phyloP scores from a whole-genome alignment of 2,113 vertebrate genomes.

The Meleagris gallopavo region DNA sequence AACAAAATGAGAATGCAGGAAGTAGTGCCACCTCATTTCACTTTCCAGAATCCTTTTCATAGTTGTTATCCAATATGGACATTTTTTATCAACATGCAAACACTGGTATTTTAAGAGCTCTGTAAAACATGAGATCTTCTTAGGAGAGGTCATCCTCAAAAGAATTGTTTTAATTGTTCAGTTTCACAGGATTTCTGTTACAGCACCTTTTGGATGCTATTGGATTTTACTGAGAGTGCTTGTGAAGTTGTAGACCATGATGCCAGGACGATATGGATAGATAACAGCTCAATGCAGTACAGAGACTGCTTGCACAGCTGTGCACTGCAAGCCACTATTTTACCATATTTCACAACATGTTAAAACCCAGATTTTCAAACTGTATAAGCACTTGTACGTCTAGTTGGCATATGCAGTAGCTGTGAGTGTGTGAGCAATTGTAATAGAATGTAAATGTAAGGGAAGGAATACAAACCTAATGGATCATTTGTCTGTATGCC shows the following conservation, averaged over 20 bases:
- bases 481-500: background rate
- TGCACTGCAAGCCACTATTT: background rate
- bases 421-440: background rate
- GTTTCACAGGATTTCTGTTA: background rate
- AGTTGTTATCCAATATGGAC: background rate
- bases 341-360: background rate
- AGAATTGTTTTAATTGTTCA: constrained; percentile 3
- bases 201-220: background rate
- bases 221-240: background rate
- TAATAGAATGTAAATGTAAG: background rate
- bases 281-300: background rate
- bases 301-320: background rate
- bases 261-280: background rate
- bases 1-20: background rate
- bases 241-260: background rate
- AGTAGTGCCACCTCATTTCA: background rate
- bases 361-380: background rate
- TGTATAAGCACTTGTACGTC: background rate
- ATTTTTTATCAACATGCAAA: background rate
- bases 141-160: background rate
- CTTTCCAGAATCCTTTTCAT: background rate
- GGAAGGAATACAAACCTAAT: fast-evolving
- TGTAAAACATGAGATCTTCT: background rate
- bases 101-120: background rate
- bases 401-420: background rate